Evolutionary conservation across 2,888 invertebrate genomes (phyloP).

Genomic region (Pristionchus entomophagus): DNA sequence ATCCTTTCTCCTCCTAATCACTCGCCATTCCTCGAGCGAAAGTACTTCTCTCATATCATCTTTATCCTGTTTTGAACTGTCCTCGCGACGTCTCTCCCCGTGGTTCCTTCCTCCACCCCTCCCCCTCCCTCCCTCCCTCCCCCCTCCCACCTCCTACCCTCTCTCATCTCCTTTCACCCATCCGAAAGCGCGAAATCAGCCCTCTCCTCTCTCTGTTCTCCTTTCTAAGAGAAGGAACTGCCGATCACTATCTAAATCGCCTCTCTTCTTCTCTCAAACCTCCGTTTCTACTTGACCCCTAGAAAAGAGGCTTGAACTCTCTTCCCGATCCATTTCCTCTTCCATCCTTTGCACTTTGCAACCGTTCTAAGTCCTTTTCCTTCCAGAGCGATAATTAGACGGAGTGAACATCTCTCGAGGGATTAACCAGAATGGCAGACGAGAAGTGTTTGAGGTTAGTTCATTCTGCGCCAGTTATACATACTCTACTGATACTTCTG

Average conservation of each 20-base stretch:
- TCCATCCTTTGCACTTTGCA: background rate
- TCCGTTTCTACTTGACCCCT: background rate
- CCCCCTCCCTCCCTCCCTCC: background rate
- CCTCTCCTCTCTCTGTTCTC: slow-evolving; percentile 18
- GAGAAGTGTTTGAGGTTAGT: slow-evolving; percentile 21
- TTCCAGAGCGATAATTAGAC: slow-evolving; percentile 21
- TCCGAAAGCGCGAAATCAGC: background rate
- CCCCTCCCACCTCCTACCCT: background rate
- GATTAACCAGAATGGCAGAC: slow-evolving; percentile 2
- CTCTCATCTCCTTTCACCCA: background rate
- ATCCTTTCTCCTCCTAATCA: slow-evolving; percentile 23
- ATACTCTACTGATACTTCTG: background rate
- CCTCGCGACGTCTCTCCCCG: background rate
- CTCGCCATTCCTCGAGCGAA: slow-evolving; percentile 14
- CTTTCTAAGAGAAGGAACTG: slow-evolving; percentile 4
- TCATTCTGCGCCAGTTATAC: background rate
- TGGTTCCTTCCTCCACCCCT: background rate
- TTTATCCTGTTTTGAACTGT: slow-evolving; percentile 38
- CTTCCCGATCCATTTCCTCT: background rate
- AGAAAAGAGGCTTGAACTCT: background rate
- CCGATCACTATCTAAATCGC: slow-evolving; percentile 36
- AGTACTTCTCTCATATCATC: slow-evolving; percentile 36
- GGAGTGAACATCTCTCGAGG: background rate
- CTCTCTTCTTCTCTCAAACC: background rate
- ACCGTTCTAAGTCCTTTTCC: background rate